A percentile compares a stretch with the other conserved stretches of the same genome.
phyloP scores from a whole-genome alignment of 1,140 invertebrate genomes.

The Laupala kohalensis region DNA sequence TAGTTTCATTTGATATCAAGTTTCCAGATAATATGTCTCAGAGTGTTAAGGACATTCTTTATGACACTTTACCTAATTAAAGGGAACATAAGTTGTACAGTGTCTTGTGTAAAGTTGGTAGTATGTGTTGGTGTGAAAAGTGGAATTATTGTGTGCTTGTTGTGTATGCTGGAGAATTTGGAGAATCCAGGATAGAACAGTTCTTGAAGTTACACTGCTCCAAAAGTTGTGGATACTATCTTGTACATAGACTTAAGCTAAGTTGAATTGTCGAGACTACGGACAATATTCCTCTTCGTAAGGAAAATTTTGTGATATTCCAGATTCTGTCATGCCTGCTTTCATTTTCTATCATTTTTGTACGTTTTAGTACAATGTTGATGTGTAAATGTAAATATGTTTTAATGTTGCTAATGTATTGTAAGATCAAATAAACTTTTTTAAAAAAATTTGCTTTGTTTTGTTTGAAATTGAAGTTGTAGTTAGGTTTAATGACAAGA shows the following conservation, averaged over 20 bases:
- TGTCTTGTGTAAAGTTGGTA: not conserved
- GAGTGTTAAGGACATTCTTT: conserved; percentile 77
- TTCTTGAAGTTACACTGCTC: too few species aligned
- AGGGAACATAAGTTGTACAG: too few species aligned
- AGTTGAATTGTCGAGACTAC: too few species aligned
- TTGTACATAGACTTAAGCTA: too few species aligned
- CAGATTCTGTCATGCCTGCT: too few species aligned
- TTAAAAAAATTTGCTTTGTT: too few species aligned
- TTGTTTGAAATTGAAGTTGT: too few species aligned
- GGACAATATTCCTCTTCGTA: too few species aligned
- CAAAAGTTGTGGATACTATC: too few species aligned
- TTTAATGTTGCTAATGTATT: not conserved
- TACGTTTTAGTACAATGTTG: conserved; percentile 40
- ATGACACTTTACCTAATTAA: conserved; percentile 61
- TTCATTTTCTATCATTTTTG: conserved; percentile 23
- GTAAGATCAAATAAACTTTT: not conserved
- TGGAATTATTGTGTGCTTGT: conserved; percentile 3
- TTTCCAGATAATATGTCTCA: conserved; percentile 81
- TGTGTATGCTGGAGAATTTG: conserved; percentile 3
- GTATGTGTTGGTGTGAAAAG: not conserved
- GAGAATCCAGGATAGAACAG: conserved; percentile 30
- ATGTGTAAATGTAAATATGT: not conserved
- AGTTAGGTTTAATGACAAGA: too few species aligned
- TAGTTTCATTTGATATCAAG: conserved; percentile 93
- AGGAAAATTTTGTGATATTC: too few species aligned